Base-by-base conservation (phyloP, 2,888 invertebrate genomes). In the Amphimallon solstitiale region DNA sequence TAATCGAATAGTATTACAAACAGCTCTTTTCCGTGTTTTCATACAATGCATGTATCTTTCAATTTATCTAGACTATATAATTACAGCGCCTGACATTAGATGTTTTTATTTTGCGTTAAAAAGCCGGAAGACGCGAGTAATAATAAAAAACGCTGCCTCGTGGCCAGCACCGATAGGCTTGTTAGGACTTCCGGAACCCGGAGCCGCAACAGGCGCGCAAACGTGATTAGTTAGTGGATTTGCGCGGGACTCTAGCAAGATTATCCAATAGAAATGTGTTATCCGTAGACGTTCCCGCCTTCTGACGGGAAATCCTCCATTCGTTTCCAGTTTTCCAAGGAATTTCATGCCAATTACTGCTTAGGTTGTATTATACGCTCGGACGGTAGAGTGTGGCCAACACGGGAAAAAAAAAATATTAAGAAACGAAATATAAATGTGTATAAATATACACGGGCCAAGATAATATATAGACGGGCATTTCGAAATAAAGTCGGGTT, bases 231-330 rank as follows among this genome's bases (percentile, higher is more conserved):
- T 75, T 76, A 73, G 73, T 75, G 82, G 82, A 82, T 82, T 82
- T 82, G 82, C 77, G 80, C 79, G 77, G 78, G 74, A 73, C 75
- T 74, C 71, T 68, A 68, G 68, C 70, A 74, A 81, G 82, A 82
- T 82, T 82, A 82, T 82, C 82, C 82, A 82, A 82, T 82, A 76
- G 80, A 77, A 77, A 76, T 75, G 78, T 77, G 77, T 80, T 80
- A 80, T 78, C 80, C 77, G 74, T 70, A 70, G 68, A 63, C 51
- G 74, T 74, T 72, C 75, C 76, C 79, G 79, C 79, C 79, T 78
- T 77, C 77, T 46, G 68, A 69, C 56, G 70, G 71, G 68, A 73
- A 74, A 71, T 71, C 73, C 70, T 69, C 73, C 73, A 72, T 71
- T 72, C 70, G 70, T 69, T 74, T 72, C 70, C 71, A 70, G 68